Evolutionary conservation across 2,888 invertebrate genomes (phyloP), one percentile per base, ranked within the genome.

Genomic region (Caenorhabditis becei): DNA sequence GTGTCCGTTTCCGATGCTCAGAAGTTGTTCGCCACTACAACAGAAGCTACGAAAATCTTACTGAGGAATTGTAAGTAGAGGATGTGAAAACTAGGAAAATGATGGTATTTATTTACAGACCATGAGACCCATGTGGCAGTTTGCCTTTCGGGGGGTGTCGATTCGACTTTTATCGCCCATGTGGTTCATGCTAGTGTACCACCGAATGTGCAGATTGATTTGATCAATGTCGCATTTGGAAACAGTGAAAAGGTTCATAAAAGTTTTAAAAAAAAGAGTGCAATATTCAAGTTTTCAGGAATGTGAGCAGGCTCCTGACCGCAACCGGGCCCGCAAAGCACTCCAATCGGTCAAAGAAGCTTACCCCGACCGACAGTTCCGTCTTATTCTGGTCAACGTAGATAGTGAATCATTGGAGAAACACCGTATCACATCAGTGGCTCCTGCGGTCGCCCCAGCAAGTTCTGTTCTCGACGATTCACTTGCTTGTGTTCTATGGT

Each of bases 111-210:
- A 28, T 10, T 49, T 63, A 44, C 53, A 74, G 53, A 79, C 47
- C 18, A 32, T 14, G 20, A 26, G 14, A 51, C 16, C 32, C 69
- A 81, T 18, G 92, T 95, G 37, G 95, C 95, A 53, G 93, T 99
- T 72, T 93, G 97, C 85, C 98, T 97, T 93, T 98, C 98, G 82
- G 99, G 98, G 49, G 97, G 97, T 1, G 93, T 99, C 47, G 99
- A 99, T 92, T 97, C 97, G 78, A 94, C 96, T n/a, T 94, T 97
- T 86, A 92, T 99, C 84, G 95, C 97, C 32, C 93, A 94, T 58
- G 78, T 67, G 0, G 71, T 67, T 1, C 66, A 96, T 91, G 94
- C 94, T 92, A 94, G 93, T 92, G 35, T 78, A n/a, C 51, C 79
- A 10, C 2, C 58, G 1, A 44, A 74, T 7, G 94, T 91, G 77